Conservation (phyloP, 2,113 vertebrate species). For the Tachycineta bicolor region DNA sequence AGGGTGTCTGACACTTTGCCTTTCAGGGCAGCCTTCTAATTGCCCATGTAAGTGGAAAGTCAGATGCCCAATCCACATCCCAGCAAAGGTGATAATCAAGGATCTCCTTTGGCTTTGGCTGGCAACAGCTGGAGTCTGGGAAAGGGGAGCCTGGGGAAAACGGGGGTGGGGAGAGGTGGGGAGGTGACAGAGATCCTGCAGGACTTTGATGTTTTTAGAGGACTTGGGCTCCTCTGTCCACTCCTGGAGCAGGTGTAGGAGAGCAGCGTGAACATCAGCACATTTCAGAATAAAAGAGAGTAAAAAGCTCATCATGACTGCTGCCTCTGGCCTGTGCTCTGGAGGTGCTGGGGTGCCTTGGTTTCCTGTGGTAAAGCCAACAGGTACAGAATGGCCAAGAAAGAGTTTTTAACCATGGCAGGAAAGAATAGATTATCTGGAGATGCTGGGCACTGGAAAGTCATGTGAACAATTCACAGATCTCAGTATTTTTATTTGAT, state of each 20-base stretch:
- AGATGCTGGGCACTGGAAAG: not conserved
- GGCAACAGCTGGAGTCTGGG: constrained; percentile 37
- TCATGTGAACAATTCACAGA: not conserved
- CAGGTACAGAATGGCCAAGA: not conserved
- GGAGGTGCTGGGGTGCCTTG: not conserved
- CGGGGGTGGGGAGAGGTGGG: not conserved
- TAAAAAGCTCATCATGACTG: not conserved
- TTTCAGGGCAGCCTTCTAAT: constrained; percentile 18
- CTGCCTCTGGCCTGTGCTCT: not conserved
- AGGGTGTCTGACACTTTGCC: constrained; percentile 60
- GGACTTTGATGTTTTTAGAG: not conserved
- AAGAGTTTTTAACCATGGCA: not conserved
- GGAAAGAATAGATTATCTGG: not conserved
- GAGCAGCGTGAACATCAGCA: fast-evolving
- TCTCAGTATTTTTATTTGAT: not conserved
- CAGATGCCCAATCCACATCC: constrained; percentile 65
- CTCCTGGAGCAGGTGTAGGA: not conserved
- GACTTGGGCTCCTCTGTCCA: not conserved
- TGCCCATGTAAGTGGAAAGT: not conserved
- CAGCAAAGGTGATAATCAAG: constrained; percentile 27
- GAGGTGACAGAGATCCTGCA: not conserved
- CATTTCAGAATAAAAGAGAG: not conserved
- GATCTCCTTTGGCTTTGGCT: not conserved
- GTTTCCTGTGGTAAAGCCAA: not conserved
- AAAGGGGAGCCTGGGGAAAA: not conserved